phyloP scores from a whole-genome alignment of 2,888 invertebrate genomes.

The Alloscopus bannaensis region DNA sequence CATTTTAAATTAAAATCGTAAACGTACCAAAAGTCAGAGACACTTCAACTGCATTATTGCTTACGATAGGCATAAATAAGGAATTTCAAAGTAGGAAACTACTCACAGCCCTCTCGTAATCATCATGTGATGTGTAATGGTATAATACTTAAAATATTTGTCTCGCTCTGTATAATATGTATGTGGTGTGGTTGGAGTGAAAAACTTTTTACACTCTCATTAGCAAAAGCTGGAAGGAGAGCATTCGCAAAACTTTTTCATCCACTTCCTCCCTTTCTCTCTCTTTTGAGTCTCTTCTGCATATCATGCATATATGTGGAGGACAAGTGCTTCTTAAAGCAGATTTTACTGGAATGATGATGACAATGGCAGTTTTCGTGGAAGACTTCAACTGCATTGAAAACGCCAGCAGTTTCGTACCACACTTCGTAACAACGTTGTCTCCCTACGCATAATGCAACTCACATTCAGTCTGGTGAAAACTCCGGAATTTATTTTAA shows the following conservation, averaged over 20 bases:
- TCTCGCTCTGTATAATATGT: no score
- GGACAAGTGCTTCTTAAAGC: constrained; percentile 2
- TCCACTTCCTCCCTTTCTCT: no score
- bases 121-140: no score
- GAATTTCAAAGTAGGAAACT: constrained; percentile 45
- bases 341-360: constrained; percentile 1
- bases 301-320: no score
- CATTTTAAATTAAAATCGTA: constrained; percentile 64
- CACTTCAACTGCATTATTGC: constrained; percentile 2
- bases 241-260: no score
- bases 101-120: no score
- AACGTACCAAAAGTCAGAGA: constrained; percentile 34
- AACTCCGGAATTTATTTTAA: no score
- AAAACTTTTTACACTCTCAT: constrained; percentile 62
- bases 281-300: no score
- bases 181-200: constrained; percentile 42
- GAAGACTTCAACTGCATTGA: no score
- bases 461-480: constrained; percentile 18
- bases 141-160: constrained; percentile 53
- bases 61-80: constrained; percentile 23
- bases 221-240: constrained; percentile 35
- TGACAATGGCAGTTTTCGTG: constrained; percentile 16
- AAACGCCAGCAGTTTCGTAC: constrained; percentile 35
- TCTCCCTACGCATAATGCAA: not conserved
- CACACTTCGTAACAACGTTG: not conserved